Base-by-base conservation (phyloP, 2,888 invertebrate genomes). In the Eilema sororculum region DNA sequence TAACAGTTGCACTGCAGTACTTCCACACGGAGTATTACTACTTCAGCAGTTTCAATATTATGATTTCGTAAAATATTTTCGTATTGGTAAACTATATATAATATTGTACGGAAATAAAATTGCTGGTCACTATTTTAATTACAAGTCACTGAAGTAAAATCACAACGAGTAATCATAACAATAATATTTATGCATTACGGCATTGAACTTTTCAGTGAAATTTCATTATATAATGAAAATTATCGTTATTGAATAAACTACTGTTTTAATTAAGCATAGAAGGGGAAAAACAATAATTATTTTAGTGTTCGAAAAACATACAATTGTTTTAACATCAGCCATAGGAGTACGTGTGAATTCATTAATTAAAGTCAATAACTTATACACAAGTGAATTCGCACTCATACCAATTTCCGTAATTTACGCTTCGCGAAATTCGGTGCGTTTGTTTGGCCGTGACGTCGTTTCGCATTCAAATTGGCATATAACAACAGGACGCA, bases 391-490 rank as follows among this genome's bases (percentile, higher is more conserved):
- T 62, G 65, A 71, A 67, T 68, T 12, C 57, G 22, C 24, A 46
- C 64, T 60, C 64, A 46, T 67, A 73, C 28, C 59, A 41, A 61
- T 57, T 68, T 71, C 60, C 64, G 46, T 72, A 71, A 75, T 76
- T 81, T 73, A 72, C 72, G 77, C 64, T 25, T 37, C 56, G 58
- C 52, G 66, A 72, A 73, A 74, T 73, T 72, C 60, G 30, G 67
- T 73, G 70, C 69, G 70, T 72, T 80, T 81, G 76, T 77, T 78
- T 72, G 64, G 66, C 76, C 73, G 65, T 80, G 73, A 80, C 78
- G 74, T 80, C 72, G 76, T 81, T 81, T 75, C 73, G 71, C 73
- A 78, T 77, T 75, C 73, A 79, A 79, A 78, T 82, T 77, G 79
- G 72, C 79, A 74, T 67, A 73, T 78, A 81, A 80, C 75, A 79